Evolutionary conservation across 2,888 invertebrate species (phyloP).

Genomic region (Dynastes tityus): DNA sequence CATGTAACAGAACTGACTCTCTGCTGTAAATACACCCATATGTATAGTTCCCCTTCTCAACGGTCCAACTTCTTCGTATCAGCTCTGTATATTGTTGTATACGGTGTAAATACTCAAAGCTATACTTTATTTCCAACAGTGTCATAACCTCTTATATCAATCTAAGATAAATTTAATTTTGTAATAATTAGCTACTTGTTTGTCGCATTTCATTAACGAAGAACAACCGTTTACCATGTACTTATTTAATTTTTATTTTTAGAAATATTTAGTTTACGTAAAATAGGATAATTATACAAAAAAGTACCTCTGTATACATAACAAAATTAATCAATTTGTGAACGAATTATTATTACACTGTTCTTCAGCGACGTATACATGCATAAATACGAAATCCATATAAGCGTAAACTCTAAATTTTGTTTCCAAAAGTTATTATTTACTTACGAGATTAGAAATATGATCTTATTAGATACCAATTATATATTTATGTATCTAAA

Average conservation of each 20-base stretch:
- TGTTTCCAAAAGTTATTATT: too few species aligned
- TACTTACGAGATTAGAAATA: too few species aligned
- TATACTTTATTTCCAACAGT: conserved; percentile 15
- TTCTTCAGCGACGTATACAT: too few species aligned
- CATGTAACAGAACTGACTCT: conserved; percentile 36
- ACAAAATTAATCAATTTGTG: too few species aligned
- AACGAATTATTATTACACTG: too few species aligned
- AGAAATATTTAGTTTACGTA: background rate
- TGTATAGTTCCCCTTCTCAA: conserved; percentile 42
- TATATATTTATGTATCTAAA: too few species aligned
- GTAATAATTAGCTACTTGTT: conserved; percentile 39
- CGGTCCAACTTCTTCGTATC: conserved; percentile 35
- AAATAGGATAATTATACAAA: conserved; percentile 12
- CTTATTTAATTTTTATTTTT: background rate
- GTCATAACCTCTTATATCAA: conserved; percentile 43
- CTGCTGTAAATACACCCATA: conserved; percentile 30
- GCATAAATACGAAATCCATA: too few species aligned
- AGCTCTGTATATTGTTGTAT: conserved; percentile 35
- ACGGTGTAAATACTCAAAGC: conserved; percentile 28
- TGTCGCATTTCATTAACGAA: conserved; percentile 3
- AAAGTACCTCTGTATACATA: background rate
- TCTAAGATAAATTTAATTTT: conserved; percentile 34
- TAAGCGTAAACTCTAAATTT: too few species aligned
- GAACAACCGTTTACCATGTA: background rate
- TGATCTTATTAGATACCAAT: too few species aligned